These are phyloP conservation scores for Drosophila kanekoi DNA, from an alignment of 2,888 invertebrate genomes.

Conservation along the genomic window DNA sequence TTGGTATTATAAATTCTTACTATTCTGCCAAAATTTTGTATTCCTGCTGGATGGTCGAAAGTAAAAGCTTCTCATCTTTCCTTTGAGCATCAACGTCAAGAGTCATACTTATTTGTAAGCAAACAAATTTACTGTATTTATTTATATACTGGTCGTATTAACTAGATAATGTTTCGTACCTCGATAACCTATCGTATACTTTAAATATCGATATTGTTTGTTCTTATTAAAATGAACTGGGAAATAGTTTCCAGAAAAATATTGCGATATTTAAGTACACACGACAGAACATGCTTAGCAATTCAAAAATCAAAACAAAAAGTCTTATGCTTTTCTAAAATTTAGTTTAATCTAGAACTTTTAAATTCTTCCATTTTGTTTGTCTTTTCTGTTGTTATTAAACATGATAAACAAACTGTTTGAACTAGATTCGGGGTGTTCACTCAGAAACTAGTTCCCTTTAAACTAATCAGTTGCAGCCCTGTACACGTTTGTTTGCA, in stretches of 20 bases:
- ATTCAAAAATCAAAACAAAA: too few relatives aligned
- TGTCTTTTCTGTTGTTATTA: too few relatives aligned
- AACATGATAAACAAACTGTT: not conserved
- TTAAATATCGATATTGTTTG: constrained; percentile 10
- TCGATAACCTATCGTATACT: constrained; percentile 11
- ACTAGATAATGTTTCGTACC: constrained; percentile 5
- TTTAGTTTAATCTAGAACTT: too few relatives aligned
- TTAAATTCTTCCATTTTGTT: too few relatives aligned
- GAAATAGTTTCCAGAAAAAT: too few relatives aligned
- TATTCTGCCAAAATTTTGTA: constrained; percentile 96
- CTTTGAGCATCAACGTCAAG: constrained; percentile 75
- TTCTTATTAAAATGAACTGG: not conserved
- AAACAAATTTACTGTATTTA: not conserved
- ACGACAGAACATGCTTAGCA: too few relatives aligned
- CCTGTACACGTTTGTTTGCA: constrained; percentile 26
- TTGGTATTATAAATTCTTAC: constrained; percentile 87
- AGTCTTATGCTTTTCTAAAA: too few relatives aligned
- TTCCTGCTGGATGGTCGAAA: constrained; percentile 93
- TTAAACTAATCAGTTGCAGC: not conserved
- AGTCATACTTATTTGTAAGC: constrained; percentile 75
- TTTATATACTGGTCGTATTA: not conserved
- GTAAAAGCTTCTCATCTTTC: constrained; percentile 88
- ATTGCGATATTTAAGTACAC: too few relatives aligned
- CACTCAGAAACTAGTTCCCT: constrained; percentile 9
- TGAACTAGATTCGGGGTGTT: not conserved